Evolutionary conservation across 1,140 invertebrate genomes (phyloP).

Genomic region (Tetragonula clypearis): DNA sequence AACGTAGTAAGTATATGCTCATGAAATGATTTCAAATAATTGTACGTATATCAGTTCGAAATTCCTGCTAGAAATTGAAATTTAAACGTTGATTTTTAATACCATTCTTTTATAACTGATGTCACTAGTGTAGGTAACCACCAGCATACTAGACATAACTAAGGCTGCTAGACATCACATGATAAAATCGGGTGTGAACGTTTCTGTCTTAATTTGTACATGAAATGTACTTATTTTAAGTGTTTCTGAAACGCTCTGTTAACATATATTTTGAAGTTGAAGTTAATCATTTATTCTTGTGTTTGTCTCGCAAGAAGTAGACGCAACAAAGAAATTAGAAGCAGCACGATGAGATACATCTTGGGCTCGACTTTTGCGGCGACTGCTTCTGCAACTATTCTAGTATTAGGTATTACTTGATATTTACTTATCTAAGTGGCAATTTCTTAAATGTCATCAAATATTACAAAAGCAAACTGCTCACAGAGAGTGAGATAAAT

Average conservation of each 20-base stretch:
- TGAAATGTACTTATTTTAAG: constrained; percentile 27
- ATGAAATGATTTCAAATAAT: background rate
- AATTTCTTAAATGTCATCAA: background rate
- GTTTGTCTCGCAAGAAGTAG: background rate
- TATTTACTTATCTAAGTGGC: constrained; percentile 19
- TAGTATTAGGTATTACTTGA: constrained; percentile 81
- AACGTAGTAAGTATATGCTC: background rate
- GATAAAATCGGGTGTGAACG: constrained; percentile 69
- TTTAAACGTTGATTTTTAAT: constrained; percentile 35
- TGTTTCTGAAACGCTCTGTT: background rate
- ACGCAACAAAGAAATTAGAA: constrained; percentile 6
- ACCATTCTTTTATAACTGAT: constrained; percentile 23
- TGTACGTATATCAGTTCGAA: background rate
- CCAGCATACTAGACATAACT: background rate
- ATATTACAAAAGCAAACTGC: background rate
- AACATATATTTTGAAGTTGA: background rate
- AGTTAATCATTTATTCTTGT: background rate
- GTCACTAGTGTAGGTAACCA: constrained; percentile 39
- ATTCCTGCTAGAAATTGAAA: background rate
- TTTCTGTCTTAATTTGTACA: constrained; percentile 23
- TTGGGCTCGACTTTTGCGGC: constrained; percentile 85
- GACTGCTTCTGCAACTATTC: constrained; percentile 82
- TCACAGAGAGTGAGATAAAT: background rate
- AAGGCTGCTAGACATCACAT: constrained; percentile 67
- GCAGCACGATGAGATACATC: constrained; percentile 83